A percentile compares a stretch with the other conserved stretches of the same genome.
phyloP scores from a whole-genome alignment of 2,113 vertebrate species.

The Corythoichthys haematopterus region DNA sequence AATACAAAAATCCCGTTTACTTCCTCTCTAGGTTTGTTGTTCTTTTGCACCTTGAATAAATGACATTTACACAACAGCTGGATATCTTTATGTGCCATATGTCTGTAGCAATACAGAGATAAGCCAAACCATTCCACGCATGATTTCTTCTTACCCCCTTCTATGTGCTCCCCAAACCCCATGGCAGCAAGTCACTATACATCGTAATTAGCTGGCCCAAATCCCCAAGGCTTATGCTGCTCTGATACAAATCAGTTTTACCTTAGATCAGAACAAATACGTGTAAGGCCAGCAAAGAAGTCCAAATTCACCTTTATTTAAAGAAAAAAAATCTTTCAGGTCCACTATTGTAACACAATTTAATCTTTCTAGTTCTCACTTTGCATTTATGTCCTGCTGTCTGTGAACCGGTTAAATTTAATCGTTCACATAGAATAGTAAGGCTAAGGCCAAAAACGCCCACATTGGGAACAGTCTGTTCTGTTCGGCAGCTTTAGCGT shows the following conservation, averaged over 20 bases:
- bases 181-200: conserved; percentile 60
- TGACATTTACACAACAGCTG: conserved; percentile 31
- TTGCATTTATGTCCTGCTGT: neutral
- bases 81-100: conserved; percentile 55
- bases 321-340: neutral
- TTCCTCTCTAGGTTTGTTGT: neutral
- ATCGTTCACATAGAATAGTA: conserved; percentile 1
- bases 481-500: conserved; percentile 9
- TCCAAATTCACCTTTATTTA: conserved; percentile 18
- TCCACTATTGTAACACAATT: neutral
- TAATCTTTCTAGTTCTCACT: conserved; percentile 1
- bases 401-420: conserved; percentile 24
- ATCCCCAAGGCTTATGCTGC: conserved; percentile 34
- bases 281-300: conserved; percentile 3
- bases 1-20: neutral
- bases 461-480: conserved; percentile 7
- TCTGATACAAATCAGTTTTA: conserved; percentile 38
- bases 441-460: conserved; percentile 24
- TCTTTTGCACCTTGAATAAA: conserved; percentile 30
- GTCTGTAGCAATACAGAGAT: conserved; percentile 43
- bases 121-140: conserved; percentile 34
- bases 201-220: conserved; percentile 59
- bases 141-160: conserved; percentile 20
- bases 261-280: conserved; percentile 31
- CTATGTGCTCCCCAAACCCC: conserved; percentile 12